A percentile compares a stretch with the other conserved stretches of the same genome.
Conservation (phyloP, 2,113 vertebrate genomes). For the Anoura caudifer region DNA sequence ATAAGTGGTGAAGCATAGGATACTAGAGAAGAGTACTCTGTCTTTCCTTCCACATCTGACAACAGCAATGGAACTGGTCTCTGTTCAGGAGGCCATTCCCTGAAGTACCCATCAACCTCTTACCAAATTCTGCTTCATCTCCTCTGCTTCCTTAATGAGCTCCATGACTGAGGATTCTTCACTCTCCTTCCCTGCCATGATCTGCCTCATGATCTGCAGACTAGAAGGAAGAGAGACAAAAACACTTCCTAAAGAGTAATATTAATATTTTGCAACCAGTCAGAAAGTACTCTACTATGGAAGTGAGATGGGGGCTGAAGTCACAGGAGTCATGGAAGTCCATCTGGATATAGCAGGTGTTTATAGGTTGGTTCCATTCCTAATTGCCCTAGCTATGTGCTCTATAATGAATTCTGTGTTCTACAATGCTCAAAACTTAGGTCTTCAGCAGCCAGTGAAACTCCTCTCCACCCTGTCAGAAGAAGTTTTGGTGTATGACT, state of each 20-base stretch:
- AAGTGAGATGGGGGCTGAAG: neutral
- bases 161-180: slow-evolving; percentile 57
- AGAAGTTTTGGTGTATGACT: neutral
- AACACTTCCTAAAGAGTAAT: neutral
- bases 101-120: neutral
- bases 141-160: slow-evolving; percentile 66
- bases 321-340: neutral
- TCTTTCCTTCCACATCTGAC: neutral
- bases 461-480: neutral
- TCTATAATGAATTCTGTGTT: slow-evolving; percentile 17
- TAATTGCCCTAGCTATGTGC: neutral
- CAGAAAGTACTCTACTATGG: neutral
- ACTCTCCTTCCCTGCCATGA: slow-evolving; percentile 55
- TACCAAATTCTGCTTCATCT: slow-evolving; percentile 71
- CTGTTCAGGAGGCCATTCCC: neutral
- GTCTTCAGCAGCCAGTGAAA: neutral
- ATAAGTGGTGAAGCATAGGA: neutral
- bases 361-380: neutral
- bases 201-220: slow-evolving; percentile 72
- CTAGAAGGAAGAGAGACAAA: slow-evolving; percentile 43
- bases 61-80: neutral
- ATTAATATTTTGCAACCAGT: neutral
- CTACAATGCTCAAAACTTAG: neutral
- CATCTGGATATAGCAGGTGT: neutral
- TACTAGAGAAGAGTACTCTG: neutral